Conservation (phyloP, 2,888 invertebrate genomes). For the Drosophila paucipuncta region DNA sequence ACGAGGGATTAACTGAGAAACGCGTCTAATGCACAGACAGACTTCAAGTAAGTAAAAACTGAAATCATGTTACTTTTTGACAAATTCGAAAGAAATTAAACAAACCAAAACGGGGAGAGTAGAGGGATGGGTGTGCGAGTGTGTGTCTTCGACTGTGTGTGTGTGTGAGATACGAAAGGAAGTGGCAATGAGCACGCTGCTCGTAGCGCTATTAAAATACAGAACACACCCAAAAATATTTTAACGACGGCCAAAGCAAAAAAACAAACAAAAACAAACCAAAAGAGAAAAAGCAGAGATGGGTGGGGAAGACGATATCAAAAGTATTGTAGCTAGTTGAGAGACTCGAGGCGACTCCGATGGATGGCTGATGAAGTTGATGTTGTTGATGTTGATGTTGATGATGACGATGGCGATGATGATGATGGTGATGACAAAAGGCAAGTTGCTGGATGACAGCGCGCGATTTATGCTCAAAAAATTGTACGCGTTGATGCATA, state of each 20-base stretch:
- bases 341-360: slow-evolving; percentile 36
- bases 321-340: slow-evolving; percentile 50
- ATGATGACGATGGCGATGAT: slow-evolving; percentile 10
- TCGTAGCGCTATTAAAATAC: slow-evolving; percentile 76
- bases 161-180: slow-evolving; percentile 64
- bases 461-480: slow-evolving; percentile 78
- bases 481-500: slow-evolving; percentile 80
- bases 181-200: slow-evolving; percentile 71
- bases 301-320: slow-evolving; percentile 31
- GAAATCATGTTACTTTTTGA: slow-evolving; percentile 79
- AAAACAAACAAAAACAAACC: slow-evolving; percentile 19
- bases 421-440: slow-evolving; percentile 47
- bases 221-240: slow-evolving; percentile 82
- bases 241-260: slow-evolving; percentile 65
- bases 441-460: slow-evolving; percentile 61
- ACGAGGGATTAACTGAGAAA: slow-evolving; percentile 72
- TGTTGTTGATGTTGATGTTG: slow-evolving; percentile 4
- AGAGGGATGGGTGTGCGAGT: slow-evolving; percentile 16
- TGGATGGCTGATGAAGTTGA: slow-evolving; percentile 30
- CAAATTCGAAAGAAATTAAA: slow-evolving; percentile 78
- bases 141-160: slow-evolving; percentile 18
- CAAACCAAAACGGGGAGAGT: slow-evolving; percentile 30
- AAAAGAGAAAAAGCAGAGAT: slow-evolving; percentile 19
- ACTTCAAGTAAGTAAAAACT: slow-evolving; percentile 66
- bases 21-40: slow-evolving; percentile 53